Evolutionary conservation across 2,797 vertebrate genomes (phyloP).

Genomic region (Australoheros facetus): DNA sequence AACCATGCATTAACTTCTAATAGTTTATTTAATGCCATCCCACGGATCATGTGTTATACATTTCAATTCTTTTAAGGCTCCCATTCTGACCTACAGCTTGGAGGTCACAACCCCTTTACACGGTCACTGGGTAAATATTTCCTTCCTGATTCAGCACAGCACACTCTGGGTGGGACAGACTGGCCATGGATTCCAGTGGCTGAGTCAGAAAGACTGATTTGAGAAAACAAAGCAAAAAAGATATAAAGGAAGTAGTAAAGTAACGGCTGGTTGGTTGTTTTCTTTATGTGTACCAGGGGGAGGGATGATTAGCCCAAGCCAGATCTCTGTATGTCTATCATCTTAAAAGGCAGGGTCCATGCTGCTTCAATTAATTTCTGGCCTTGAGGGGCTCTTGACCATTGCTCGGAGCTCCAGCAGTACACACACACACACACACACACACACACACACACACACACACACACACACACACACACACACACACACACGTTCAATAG

Average conservation of each 20-base stretch:
- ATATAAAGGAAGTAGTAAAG: conserved; percentile 30
- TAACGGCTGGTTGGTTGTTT: conserved; percentile 23
- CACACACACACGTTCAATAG: conserved; percentile 53
- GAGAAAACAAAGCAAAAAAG: conserved; percentile 31
- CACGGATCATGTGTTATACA: conserved; percentile 46
- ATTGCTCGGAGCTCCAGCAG: conserved; percentile 33
- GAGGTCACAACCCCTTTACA: conserved; percentile 67
- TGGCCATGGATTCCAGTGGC: conserved; percentile 19
- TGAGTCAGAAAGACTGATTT: conserved; percentile 53
- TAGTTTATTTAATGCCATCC: conserved; percentile 19
- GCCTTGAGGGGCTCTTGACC: conserved; percentile 47
- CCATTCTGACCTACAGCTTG: conserved; percentile 59
- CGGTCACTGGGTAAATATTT: conserved; percentile 67
- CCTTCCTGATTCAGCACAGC: conserved; percentile 61
- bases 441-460: too few relatives aligned
- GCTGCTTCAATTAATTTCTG: conserved; percentile 70
- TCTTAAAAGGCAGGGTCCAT: conserved; percentile 49
- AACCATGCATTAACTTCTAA: conserved; percentile 5
- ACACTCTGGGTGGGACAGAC: conserved; percentile 26
- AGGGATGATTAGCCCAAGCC: not conserved
- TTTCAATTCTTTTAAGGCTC: conserved; percentile 50
- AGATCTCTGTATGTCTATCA: conserved; percentile 34
- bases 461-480: too few relatives aligned
- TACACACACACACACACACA: conserved; percentile 36
- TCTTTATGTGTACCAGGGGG: conserved; percentile 22